Conservation (phyloP, 2,888 invertebrate genomes). For the Alloscopus bannaensis region DNA sequence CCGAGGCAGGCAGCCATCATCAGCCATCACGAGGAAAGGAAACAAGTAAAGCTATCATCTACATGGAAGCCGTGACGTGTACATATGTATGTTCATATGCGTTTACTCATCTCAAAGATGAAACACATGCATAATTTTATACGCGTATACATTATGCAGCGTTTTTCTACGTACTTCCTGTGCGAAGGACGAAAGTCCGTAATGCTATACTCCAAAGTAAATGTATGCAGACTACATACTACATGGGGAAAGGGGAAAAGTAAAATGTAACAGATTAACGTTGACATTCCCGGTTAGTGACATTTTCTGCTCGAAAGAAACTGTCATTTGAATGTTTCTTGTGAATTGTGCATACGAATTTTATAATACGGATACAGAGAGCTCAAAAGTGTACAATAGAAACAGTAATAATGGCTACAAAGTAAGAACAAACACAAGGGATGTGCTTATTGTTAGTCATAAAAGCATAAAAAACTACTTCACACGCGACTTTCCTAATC, state of each 20-base stretch:
- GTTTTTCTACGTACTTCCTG: not conserved
- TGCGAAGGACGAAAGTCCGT: not conserved
- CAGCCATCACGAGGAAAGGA: constrained; percentile 14
- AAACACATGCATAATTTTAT: constrained; percentile 22
- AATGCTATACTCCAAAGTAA: constrained; percentile 1
- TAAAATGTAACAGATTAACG: constrained; percentile 67
- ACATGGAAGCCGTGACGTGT: not conserved
- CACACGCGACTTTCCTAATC: not conserved
- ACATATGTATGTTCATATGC: constrained; percentile 12
- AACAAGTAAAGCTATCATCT: not conserved
- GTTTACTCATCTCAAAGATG: too few species aligned
- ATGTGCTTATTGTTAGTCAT: too few species aligned
- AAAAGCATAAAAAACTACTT: too few species aligned
- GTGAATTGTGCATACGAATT: constrained; percentile 29
- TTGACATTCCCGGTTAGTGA: constrained; percentile 71
- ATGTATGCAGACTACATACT: constrained; percentile 8
- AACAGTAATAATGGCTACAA: too few species aligned
- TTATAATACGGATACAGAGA: too few species aligned
- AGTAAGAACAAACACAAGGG: too few species aligned
- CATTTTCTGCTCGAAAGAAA: constrained; percentile 70
- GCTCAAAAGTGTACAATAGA: too few species aligned
- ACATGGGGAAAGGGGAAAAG: constrained; percentile 30
- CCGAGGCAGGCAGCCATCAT: constrained; percentile 19
- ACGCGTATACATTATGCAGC: not conserved
- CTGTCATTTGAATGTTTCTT: constrained; percentile 54